A percentile compares a stretch with the other conserved stretches of the same genome.
Conservation (phyloP, 2,888 invertebrate species). For the Dromius quadrimaculatus region DNA sequence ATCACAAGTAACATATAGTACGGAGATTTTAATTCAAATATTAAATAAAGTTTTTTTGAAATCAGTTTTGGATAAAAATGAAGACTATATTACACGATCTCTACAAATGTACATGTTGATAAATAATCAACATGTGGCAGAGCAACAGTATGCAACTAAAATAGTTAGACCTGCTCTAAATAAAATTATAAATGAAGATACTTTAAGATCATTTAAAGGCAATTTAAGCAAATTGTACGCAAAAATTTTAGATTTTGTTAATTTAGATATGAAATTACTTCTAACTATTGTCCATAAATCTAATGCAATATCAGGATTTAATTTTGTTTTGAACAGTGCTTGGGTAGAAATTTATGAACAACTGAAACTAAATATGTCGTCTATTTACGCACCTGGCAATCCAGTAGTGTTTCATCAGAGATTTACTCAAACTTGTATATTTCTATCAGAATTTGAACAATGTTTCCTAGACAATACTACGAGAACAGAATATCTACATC, state of each 20-base stretch:
- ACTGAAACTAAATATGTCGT: slow-evolving; percentile 32
- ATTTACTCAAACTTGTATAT: slow-evolving; percentile 37
- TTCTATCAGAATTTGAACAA: slow-evolving; percentile 32
- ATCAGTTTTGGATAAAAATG: slow-evolving; percentile 28
- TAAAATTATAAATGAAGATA: slow-evolving; percentile 43
- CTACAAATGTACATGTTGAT: slow-evolving; percentile 49
- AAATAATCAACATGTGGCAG: slow-evolving; percentile 29
- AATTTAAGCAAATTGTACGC: slow-evolving; percentile 30
- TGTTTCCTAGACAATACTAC: slow-evolving; percentile 24
- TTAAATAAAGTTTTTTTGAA: slow-evolving; percentile 44
- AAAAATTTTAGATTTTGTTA: slow-evolving; percentile 33
- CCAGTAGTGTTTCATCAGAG: slow-evolving; percentile 38
- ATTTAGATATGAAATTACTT: slow-evolving; percentile 34
- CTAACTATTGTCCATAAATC: slow-evolving; percentile 40
- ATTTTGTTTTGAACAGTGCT: slow-evolving; percentile 42
- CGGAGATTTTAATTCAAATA: slow-evolving; percentile 38
- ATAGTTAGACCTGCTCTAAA: slow-evolving; percentile 27
- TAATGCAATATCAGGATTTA: slow-evolving; percentile 39
- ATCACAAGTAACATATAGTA: slow-evolving; percentile 34
- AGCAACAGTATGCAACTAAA: slow-evolving; percentile 30
- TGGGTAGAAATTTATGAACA: slow-evolving; percentile 40
- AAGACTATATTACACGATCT: slow-evolving; percentile 40
- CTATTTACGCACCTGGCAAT: slow-evolving; percentile 48
- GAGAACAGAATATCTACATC: slow-evolving; percentile 16
- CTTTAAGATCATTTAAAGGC: slow-evolving; percentile 18